Percentiles rank a stretch among this genome's conserved stretches.
Evolutionary conservation across 2,797 vertebrate species (phyloP).

Genomic region (Crocidura indochinensis): DNA sequence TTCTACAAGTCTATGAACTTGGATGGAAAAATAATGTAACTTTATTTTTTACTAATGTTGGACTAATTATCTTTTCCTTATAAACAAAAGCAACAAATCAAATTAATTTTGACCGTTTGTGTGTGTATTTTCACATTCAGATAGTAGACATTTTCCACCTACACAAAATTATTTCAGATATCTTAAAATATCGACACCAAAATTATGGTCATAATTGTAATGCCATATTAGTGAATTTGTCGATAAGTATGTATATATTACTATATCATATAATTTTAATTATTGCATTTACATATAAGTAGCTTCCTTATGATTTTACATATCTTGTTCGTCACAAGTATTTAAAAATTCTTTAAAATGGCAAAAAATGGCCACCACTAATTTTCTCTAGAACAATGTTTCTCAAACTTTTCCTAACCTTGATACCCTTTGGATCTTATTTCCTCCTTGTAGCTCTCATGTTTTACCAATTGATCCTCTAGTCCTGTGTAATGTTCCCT

Average conservation of each 20-base stretch:
- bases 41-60: constrained; percentile 31
- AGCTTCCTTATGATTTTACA: neutral
- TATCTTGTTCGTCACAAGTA: constrained; percentile 13
- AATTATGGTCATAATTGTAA: neutral
- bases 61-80: neutral
- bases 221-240: neutral
- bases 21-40: neutral
- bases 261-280: neutral
- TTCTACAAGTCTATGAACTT: neutral
- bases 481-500: no score
- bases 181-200: constrained; percentile 10
- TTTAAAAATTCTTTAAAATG: constrained; percentile 6
- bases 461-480: no score
- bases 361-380: neutral
- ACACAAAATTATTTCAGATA: neutral
- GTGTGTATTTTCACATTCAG: neutral
- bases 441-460: no score
- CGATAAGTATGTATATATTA: neutral
- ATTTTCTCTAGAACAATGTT: neutral
- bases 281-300: neutral
- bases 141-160: neutral
- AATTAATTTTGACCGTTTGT: neutral
- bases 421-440: no score
- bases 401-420: no score
- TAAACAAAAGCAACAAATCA: constrained; percentile 13